These are phyloP conservation scores for Calcarius lapponicus DNA, from an alignment of 2,797 vertebrate species.

Conservation along the genomic window DNA sequence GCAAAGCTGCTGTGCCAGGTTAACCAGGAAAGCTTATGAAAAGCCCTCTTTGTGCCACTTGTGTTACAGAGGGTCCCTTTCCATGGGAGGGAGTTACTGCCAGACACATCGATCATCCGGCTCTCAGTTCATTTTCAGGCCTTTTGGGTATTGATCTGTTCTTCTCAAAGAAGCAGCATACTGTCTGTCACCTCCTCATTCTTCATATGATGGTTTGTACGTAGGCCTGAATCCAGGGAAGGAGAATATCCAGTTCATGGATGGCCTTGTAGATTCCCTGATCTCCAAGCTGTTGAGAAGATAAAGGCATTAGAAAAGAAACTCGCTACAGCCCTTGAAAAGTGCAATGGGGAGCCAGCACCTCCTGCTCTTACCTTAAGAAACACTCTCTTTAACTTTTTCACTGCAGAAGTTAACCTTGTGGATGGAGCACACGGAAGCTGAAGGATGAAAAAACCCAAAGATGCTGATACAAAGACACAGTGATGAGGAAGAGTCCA, in stretches of 20 bases:
- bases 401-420: constrained; percentile 63
- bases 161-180: not conserved
- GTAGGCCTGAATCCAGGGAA: constrained; percentile 75
- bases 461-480: not conserved
- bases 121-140: not conserved
- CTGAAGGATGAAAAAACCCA: constrained; percentile 52
- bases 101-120: accelerated
- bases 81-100: accelerated
- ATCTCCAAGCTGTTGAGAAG: constrained; percentile 68
- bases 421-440: constrained; percentile 58
- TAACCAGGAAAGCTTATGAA: not conserved
- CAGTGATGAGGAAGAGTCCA: not conserved
- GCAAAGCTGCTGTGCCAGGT: not conserved
- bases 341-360: not conserved
- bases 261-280: constrained; percentile 74
- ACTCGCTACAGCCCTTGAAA: not conserved
- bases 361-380: constrained; percentile 57
- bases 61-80: not conserved
- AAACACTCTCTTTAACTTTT: constrained; percentile 42
- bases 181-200: not conserved
- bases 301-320: not conserved
- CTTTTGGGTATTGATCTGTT: not conserved
- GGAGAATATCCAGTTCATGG: constrained; percentile 77
- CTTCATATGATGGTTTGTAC: constrained; percentile 52
- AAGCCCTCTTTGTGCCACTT: not conserved